Percentiles rank a stretch among this genome's conserved stretches.
phyloP scores from a whole-genome alignment of 2,797 vertebrate species.

The Helarctos malayanus region DNA sequence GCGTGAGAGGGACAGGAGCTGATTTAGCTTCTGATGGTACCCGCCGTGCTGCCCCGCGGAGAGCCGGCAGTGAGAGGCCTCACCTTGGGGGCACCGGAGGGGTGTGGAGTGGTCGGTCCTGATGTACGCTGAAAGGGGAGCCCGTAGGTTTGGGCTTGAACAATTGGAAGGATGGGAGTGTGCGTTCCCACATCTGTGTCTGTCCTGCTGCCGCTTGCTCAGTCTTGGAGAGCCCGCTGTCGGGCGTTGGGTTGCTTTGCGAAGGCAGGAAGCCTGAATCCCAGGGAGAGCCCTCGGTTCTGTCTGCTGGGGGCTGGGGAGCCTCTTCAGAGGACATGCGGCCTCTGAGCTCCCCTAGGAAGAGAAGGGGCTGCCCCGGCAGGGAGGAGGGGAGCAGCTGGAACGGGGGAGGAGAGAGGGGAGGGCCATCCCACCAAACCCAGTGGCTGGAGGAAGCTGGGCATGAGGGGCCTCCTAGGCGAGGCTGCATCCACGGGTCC shows the following conservation, averaged over 20 bases:
- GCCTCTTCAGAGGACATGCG: not conserved
- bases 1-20: not conserved
- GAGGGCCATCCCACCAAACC: not conserved
- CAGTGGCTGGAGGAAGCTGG: not conserved
- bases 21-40: not conserved
- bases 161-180: not conserved
- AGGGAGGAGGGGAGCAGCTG: not conserved
- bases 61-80: not conserved
- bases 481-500: not conserved
- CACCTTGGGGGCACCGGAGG: rapidly evolving
- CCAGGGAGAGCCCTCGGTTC: not conserved
- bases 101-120: rapidly evolving
- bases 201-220: not conserved
- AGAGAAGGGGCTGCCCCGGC: not conserved
- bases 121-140: not conserved
- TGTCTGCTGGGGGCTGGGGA: not conserved
- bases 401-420: not conserved
- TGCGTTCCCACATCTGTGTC: not conserved
- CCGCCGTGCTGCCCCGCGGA: rapidly evolving
- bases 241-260: rapidly evolving
- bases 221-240: not conserved
- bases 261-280: not conserved
- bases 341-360: not conserved
- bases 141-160: not conserved
- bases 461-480: not conserved